Evolutionary conservation across 2,113 vertebrate species (phyloP), one percentile per base, ranked within the genome.

Genomic region (Dipodomys merriami): DNA sequence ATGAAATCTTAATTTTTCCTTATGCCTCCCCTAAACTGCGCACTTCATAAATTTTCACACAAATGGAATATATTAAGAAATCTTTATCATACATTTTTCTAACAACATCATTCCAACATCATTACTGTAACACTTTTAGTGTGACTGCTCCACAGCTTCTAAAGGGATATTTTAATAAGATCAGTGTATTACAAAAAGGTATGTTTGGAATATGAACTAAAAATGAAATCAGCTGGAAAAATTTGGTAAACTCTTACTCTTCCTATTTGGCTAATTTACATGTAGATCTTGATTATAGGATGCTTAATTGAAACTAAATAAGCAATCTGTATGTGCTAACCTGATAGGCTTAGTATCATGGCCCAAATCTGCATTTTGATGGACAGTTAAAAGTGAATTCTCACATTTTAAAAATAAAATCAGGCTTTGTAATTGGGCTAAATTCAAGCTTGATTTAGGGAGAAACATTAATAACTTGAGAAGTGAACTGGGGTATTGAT

Each of bases 381-480:
- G 0, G 11, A 44, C 22, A 23, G 8, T 39, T 93, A 82, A 72
- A 65, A 81, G 10, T 76, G 25, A 74, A 46, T 1, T 15, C 39
- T 53, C 7, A 73, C 65, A 67, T 57, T 79, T 13, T 57, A 23
- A 65, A 11, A 76, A 88, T 76, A 69, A 60, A 86, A 60, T 11
- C 10, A 25, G 5, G 19, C 91, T 82, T 83, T 71, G 44, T 49
- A 69, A 80, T 80, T 83, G 81, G 57, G 35, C 33, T n/a, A 91
- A 90, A 92, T 53, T 39, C 76, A 46, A 62, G 16, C 33, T 85
- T 86, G 23, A 53, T 88, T 95, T 73, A 71, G 19, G 13, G 49
- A 12, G 73, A 83, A 23, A 3, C 2, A 82, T 83, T 90, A 73
- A 44, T 4, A 80, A 49, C 18, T 72, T 83, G 6, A 53, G 83